Conservation (phyloP, 1,140 invertebrate species). For the Venustaconcha ellipsiformis region DNA sequence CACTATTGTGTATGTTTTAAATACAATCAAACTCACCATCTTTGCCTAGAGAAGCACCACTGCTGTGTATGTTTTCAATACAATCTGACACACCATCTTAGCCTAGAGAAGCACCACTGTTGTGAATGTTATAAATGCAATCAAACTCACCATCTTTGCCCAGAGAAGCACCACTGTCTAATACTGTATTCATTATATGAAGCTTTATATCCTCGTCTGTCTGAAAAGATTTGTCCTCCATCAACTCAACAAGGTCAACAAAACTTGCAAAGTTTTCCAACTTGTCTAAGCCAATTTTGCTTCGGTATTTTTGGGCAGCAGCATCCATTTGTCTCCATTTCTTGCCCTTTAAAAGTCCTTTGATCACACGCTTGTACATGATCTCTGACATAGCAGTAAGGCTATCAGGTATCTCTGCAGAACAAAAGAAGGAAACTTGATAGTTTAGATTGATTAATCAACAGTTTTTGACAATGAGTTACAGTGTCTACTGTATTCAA, state of each 20-base stretch:
- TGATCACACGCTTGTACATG: conserved; percentile 35
- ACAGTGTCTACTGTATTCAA: no score
- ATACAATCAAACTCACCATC: no score
- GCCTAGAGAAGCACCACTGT: no score
- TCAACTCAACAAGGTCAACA: conserved; percentile 24
- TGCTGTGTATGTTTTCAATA: no score
- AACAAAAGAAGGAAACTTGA: neutral
- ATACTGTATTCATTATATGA: conserved; percentile 37
- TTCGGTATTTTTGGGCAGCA: conserved; percentile 35
- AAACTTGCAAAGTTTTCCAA: conserved; percentile 24
- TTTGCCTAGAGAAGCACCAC: no score
- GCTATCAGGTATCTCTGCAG: conserved; percentile 45
- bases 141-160: conserved; percentile 13
- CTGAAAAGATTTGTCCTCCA: conserved; percentile 15
- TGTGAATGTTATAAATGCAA: no score
- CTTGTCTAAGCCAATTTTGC: conserved; percentile 21
- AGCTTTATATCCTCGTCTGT: conserved; percentile 23
- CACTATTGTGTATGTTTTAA: neutral
- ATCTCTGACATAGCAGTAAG: conserved; percentile 29
- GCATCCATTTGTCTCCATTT: conserved; percentile 50
- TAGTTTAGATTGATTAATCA: no score
- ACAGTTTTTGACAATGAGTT: no score
- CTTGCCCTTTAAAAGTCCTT: conserved; percentile 31
- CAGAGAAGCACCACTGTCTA: conserved; percentile 29
- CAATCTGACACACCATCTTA: no score